A percentile compares a stretch with the other conserved stretches of the same genome.
Conservation (phyloP, 2,113 vertebrate genomes). For the Hippoglossus stenolepis region DNA sequence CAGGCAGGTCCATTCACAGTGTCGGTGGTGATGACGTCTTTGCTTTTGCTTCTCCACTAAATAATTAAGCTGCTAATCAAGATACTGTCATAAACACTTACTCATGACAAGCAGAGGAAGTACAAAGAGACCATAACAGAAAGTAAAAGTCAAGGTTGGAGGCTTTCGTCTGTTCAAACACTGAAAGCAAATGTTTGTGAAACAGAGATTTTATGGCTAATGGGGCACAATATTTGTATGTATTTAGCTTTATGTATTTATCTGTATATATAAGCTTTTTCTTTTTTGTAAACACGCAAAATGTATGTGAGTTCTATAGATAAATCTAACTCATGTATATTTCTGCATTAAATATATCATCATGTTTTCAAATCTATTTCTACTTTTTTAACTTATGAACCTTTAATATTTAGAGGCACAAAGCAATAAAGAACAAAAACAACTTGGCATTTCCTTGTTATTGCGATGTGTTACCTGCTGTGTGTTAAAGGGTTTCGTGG, state of each 20-base stretch:
- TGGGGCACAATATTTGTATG: no score
- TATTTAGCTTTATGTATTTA: no score
- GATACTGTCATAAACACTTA: conserved; percentile 41
- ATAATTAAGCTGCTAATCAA: conserved; percentile 70
- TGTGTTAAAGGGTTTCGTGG: conserved; percentile 78
- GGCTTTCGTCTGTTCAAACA: conserved; percentile 1
- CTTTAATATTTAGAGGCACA: no score
- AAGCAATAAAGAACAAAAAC: background rate
- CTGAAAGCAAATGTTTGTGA: background rate
- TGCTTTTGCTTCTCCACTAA: conserved; percentile 44
- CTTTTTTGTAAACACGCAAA: no score
- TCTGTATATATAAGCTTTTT: no score
- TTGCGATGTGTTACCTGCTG: conserved; percentile 77
- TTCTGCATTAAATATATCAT: background rate
- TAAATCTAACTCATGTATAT: background rate
- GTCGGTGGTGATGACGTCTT: conserved; percentile 38
- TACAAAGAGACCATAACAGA: conserved; percentile 20
- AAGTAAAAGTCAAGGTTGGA: background rate
- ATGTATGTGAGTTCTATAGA: no score
- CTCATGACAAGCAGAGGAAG: conserved; percentile 31
- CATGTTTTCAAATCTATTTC: background rate
- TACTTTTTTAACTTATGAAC: background rate
- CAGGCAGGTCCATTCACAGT: conserved; percentile 36
- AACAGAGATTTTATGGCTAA: no score
- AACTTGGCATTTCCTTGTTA: background rate